Percentiles rank a stretch among this genome's conserved stretches.
phyloP scores from a whole-genome alignment of 2,113 vertebrate genomes.

The Actenoides lindsayi region DNA sequence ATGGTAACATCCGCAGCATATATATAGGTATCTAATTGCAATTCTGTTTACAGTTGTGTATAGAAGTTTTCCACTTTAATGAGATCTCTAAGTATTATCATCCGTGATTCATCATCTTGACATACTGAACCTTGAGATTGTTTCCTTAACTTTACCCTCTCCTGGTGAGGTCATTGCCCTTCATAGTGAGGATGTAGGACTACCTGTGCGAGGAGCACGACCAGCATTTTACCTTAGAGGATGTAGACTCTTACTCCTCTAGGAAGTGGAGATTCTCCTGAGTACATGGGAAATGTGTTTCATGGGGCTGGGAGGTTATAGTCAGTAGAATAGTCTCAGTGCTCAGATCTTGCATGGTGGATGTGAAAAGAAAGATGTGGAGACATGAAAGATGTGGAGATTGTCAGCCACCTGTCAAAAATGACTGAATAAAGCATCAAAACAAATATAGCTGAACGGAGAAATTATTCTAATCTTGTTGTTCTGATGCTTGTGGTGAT shows the following conservation, averaged over 20 bases:
- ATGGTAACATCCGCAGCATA: neutral
- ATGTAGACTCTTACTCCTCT: neutral
- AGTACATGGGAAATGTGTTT: neutral
- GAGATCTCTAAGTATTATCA: neutral
- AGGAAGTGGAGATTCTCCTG: neutral
- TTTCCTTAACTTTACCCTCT: neutral
- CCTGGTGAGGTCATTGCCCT: neutral
- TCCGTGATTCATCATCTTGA: neutral
- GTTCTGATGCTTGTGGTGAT: neutral
- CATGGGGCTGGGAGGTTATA: neutral
- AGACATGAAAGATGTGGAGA: neutral
- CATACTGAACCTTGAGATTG: neutral
- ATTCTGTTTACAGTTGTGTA: neutral
- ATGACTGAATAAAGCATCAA: neutral
- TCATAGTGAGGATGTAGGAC: neutral
- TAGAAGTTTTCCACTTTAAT: neutral
- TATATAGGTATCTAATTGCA: neutral
- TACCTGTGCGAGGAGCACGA: neutral
- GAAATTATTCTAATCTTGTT: neutral
- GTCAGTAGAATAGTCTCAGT: neutral
- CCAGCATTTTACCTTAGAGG: neutral
- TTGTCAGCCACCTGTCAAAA: neutral
- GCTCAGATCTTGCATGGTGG: neutral
- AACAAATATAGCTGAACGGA: neutral
- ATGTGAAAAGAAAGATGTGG: no score